Evolutionary conservation across 2,113 vertebrate genomes (phyloP).

Genomic region (Hippotragus niger): DNA sequence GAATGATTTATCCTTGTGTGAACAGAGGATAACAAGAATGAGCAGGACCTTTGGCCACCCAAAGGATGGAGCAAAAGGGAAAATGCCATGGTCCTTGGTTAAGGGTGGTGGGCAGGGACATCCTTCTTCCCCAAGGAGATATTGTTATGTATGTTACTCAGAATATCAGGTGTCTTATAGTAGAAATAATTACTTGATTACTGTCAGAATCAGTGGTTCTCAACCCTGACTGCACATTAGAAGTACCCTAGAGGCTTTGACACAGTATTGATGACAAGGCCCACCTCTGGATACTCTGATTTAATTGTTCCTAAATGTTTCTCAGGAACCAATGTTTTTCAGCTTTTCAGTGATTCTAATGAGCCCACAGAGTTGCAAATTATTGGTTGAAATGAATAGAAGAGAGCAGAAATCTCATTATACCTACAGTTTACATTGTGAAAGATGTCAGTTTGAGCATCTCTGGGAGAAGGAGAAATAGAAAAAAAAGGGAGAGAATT

Average conservation of each 20-base stretch:
- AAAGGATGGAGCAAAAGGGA: background rate
- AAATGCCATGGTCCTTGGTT: background rate
- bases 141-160: background rate
- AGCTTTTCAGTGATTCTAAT: conserved; percentile 1
- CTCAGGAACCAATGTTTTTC: background rate
- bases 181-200: conserved; percentile 23
- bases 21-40: conserved; percentile 10
- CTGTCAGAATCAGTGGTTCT: conserved; percentile 10
- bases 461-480: background rate
- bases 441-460: conserved; percentile 7
- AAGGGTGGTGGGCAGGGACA: background rate
- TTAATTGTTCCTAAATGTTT: conserved; percentile 35
- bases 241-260: conserved; percentile 19
- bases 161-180: background rate
- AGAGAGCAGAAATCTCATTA: background rate
- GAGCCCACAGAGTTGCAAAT: conserved; percentile 1
- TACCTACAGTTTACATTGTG: background rate
- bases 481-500: background rate
- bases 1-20: background rate
- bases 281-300: background rate
- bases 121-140: background rate
- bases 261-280: background rate
- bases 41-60: background rate
- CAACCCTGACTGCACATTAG: background rate
- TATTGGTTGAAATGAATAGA: conserved; percentile 8